Conservation (phyloP, 2,888 invertebrate genomes). For the Agrochola litura region DNA sequence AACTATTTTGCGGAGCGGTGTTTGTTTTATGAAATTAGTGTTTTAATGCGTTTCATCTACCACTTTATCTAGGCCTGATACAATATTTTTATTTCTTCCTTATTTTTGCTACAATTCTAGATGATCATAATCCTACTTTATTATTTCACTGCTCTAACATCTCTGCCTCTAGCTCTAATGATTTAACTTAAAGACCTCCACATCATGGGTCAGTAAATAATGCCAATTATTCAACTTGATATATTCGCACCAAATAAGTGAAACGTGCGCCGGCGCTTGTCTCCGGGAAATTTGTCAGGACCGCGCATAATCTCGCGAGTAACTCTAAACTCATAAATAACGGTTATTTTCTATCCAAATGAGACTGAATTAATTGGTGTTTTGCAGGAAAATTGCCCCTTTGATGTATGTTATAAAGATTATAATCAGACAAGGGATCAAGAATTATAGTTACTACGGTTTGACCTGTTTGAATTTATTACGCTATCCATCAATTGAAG, state of each 20-base stretch:
- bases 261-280: slow-evolving; percentile 53
- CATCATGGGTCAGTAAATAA: slow-evolving; percentile 52
- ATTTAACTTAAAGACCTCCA: slow-evolving; percentile 18
- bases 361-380: slow-evolving; percentile 68
- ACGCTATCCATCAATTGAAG: slow-evolving; percentile 42
- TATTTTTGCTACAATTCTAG: neutral
- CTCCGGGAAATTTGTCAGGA: slow-evolving; percentile 77
- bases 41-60: neutral
- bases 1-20: slow-evolving; percentile 36
- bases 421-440: slow-evolving; percentile 56
- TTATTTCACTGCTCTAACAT: neutral
- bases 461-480: slow-evolving; percentile 56
- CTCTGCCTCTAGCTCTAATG: neutral
- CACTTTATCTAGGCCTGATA: neutral
- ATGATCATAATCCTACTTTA: neutral
- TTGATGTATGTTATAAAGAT: slow-evolving; percentile 53
- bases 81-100: neutral
- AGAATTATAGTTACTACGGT: slow-evolving; percentile 58
- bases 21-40: neutral
- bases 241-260: slow-evolving; percentile 67
- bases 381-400: slow-evolving; percentile 61
- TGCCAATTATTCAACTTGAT: slow-evolving; percentile 60
- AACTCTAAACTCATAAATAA: slow-evolving; percentile 81
- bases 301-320: slow-evolving; percentile 74
- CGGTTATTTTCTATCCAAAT: slow-evolving; percentile 77